Evolutionary conservation across 2,113 vertebrate genomes (phyloP), one percentile per base, ranked within the genome.

Genomic region (Penelope pileata): DNA sequence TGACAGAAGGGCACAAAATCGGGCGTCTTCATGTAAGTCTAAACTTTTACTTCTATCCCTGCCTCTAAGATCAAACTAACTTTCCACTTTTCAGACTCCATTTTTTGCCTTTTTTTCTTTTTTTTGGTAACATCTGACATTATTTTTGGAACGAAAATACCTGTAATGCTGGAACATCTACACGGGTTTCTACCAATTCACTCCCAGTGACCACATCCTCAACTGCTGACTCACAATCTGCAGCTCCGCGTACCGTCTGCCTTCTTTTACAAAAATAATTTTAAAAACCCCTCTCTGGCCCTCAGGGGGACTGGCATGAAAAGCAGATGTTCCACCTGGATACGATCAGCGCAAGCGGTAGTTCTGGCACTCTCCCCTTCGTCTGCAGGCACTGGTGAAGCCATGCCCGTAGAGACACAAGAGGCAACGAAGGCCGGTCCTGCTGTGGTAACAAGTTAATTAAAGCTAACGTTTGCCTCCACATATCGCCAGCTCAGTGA

Each of bases 121-220:
- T 16, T 3, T 11, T 14, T 1, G 11, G 60, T 74, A 91, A 78
- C 27, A 79, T 78, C 10, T 63, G 26, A 38, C 26, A 47, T 63
- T 68, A 64, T 43, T 87, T 82, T 64, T 80, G 42, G 50, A 91
- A 66, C 7, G 76, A 62, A 88, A 90, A 48, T 42, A 73, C 42
- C 67, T 79, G 76, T 58, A 83, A 73, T 62, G 36, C 38, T 69
- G 50, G 64, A 83, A 83, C 30, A 72, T 19, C 45, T 76, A 45
- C 27, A 26, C 38, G 50, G 12, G 12, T 63, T 91, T 86, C 68
- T 59, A 91, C 38, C 68, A 63, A 2, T 70, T 47, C 38, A 12
- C 17, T 74, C 54, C 50, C 92, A 90, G 38, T 15, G 56, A 90
- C 88, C 59, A 74, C 68, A 95, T 85, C 87, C 66, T 92, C 78